Conservation (phyloP, 1,140 invertebrate genomes). For the Sinella curviseta region DNA sequence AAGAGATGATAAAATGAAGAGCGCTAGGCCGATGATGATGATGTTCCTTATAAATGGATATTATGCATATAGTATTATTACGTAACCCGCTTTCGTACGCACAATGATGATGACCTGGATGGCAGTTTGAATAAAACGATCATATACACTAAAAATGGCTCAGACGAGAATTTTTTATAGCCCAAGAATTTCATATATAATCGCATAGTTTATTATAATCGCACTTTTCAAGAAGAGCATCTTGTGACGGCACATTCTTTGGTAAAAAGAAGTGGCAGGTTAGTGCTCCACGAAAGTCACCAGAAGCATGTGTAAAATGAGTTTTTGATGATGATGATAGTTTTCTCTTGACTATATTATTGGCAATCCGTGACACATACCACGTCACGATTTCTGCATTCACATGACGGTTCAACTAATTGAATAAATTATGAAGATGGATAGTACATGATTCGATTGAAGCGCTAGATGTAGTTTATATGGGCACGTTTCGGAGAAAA, state of each 20-base stretch:
- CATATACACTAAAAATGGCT: no score
- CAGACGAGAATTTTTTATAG: no score
- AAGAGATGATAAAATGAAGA: no score
- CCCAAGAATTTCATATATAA: no score
- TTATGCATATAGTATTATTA: no score
- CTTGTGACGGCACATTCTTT: neutral
- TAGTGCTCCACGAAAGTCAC: neutral
- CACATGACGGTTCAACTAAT: neutral
- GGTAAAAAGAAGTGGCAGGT: neutral
- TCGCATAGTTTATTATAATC: no score
- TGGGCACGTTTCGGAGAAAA: neutral
- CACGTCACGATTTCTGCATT: neutral
- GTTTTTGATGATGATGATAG: neutral
- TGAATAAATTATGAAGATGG: neutral
- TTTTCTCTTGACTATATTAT: neutral
- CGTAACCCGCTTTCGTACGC: no score
- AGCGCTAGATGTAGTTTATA: neutral
- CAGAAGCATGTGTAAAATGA: neutral
- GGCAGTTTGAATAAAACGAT: no score
- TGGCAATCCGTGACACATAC: neutral
- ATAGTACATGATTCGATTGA: neutral
- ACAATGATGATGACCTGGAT: no score
- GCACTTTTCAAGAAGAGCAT: neutral
- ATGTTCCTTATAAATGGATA: no score
- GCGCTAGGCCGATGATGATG: no score